These are phyloP conservation scores for Phenganax subtilis DNA, from an alignment of 92 coral and sea anemone species.

Conservation along the genomic window DNA sequence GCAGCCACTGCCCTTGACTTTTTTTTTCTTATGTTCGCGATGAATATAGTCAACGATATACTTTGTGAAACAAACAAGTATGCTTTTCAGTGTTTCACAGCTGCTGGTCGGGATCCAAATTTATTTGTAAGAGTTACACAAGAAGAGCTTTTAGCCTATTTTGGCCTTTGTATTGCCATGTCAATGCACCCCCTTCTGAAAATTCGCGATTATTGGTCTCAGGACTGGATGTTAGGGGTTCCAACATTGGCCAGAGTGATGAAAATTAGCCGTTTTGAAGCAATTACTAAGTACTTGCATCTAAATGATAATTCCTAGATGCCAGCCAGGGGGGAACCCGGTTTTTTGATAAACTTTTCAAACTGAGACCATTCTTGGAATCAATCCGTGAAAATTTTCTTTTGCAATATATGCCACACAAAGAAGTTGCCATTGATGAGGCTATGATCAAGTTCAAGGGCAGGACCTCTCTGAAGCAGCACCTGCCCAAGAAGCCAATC, in stretches of 20 bases:
- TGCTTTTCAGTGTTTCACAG: too few relatives aligned
- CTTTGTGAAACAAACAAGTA: too few relatives aligned
- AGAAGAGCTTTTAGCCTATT: background rate
- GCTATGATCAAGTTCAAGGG: constrained; percentile 36
- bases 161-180: constrained; percentile 20
- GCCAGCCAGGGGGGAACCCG: too few relatives aligned
- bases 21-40: too few relatives aligned
- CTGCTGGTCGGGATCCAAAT: too few relatives aligned
- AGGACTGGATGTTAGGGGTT: constrained; percentile 27
- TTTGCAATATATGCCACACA: background rate
- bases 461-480: constrained; percentile 16
- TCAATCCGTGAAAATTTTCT: constrained; percentile 2
- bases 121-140: too few relatives aligned
- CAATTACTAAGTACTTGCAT: constrained; percentile 28
- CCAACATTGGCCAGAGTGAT: constrained; percentile 17
- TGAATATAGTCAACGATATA: too few relatives aligned
- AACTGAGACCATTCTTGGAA: constrained; percentile 28
- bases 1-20: too few relatives aligned
- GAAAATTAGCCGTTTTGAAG: constrained; percentile 12
- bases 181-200: constrained; percentile 1
- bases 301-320: constrained; percentile 5
- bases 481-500: constrained; percentile 27
- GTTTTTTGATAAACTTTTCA: constrained; percentile 40
- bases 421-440: constrained; percentile 17
- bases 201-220: constrained; percentile 14